Conservation (phyloP, 2,113 vertebrate genomes). For the Anoura caudifer region DNA sequence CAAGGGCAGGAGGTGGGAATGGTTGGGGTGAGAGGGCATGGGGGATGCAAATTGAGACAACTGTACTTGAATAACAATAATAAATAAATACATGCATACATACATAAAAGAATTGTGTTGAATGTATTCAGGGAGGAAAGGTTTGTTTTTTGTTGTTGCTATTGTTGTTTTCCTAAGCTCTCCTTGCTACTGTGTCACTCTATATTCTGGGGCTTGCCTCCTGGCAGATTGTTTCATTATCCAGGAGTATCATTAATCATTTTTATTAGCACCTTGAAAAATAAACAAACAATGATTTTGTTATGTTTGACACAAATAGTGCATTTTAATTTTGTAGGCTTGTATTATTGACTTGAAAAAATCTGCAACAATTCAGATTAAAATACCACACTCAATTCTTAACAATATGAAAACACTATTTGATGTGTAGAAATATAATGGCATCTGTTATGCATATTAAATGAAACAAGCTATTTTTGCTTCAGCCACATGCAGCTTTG, state of each 20-base stretch:
- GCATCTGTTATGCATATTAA: constrained; percentile 80
- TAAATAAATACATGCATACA: no score
- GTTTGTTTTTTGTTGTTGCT: not conserved
- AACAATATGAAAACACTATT: constrained; percentile 73
- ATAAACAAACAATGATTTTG: constrained; percentile 87
- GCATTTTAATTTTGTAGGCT: constrained; percentile 84
- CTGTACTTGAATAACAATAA: not conserved
- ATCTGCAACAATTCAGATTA: constrained; percentile 65
- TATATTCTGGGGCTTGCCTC: constrained; percentile 78
- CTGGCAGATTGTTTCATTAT: constrained; percentile 86
- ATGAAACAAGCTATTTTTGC: constrained; percentile 75
- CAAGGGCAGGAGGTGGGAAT: no score
- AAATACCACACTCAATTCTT: constrained; percentile 73
- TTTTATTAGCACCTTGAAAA: constrained; percentile 87
- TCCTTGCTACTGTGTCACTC: constrained; percentile 67
- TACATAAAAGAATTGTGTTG: constrained; percentile 65
- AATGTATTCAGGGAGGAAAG: constrained; percentile 64
- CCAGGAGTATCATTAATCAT: constrained; percentile 82
- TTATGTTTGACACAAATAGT: constrained; percentile 83
- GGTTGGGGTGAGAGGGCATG: no score
- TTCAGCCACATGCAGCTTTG: constrained; percentile 67
- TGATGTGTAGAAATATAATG: constrained; percentile 74
- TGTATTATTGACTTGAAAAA: constrained; percentile 76
- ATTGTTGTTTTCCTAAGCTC: constrained; percentile 36
- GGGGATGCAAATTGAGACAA: no score